These are phyloP conservation scores for Neosilurus mollespiculum DNA, from an alignment of 2,797 vertebrate genomes.

Conservation along the genomic window DNA sequence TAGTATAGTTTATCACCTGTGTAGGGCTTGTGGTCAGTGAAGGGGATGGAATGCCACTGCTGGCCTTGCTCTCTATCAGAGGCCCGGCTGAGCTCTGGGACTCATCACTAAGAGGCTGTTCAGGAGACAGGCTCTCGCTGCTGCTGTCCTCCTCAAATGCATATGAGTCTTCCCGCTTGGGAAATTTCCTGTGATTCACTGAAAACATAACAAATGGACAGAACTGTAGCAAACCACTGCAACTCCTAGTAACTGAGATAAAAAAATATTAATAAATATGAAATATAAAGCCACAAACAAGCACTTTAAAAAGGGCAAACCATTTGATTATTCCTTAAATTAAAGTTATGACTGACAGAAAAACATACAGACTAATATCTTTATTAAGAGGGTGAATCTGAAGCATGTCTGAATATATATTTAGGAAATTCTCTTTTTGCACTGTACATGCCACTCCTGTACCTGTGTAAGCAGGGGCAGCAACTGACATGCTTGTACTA, in stretches of 20 bases:
- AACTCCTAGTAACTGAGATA: slow-evolving; percentile 18
- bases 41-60: slow-evolving; percentile 65
- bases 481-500: not conserved
- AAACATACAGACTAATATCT: slow-evolving; percentile 30
- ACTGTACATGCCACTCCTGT: not conserved
- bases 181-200: slow-evolving; percentile 86
- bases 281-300: slow-evolving; percentile 19
- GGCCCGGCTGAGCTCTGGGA: slow-evolving; percentile 79
- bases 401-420: slow-evolving; percentile 47
- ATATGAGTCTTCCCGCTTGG: slow-evolving; percentile 86
- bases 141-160: slow-evolving; percentile 97
- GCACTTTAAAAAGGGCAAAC: not conserved
- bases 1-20: slow-evolving; percentile 72
- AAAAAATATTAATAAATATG: slow-evolving; percentile 11
- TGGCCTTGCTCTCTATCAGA: slow-evolving; percentile 70
- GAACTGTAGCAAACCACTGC: slow-evolving; percentile 27
- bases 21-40: slow-evolving; percentile 62
- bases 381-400: slow-evolving; percentile 24
- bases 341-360: slow-evolving; percentile 17
- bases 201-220: slow-evolving; percentile 40
- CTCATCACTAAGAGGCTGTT: slow-evolving; percentile 83
- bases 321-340: not conserved
- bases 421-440: slow-evolving; percentile 29
- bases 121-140: slow-evolving; percentile 89
- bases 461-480: not conserved